These are phyloP conservation scores for Ptychobarbus kaznakovi DNA, from an alignment of 2,797 vertebrate species.

Conservation along the genomic window DNA sequence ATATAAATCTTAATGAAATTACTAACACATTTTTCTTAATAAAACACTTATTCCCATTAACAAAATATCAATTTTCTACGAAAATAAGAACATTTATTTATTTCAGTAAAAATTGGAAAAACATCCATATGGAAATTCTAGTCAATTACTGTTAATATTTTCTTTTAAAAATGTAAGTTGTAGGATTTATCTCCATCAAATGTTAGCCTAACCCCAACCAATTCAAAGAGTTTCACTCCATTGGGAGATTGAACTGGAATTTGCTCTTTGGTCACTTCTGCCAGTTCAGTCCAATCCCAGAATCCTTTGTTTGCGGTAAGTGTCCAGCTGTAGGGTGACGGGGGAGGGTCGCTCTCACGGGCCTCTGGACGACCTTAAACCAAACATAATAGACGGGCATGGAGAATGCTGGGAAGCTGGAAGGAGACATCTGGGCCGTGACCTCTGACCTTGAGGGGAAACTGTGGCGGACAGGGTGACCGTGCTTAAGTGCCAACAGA, in stretches of 20 bases:
- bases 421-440: slow-evolving; percentile 79
- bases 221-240: not conserved
- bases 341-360: slow-evolving; percentile 55
- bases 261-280: slow-evolving; percentile 40
- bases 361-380: slow-evolving; percentile 64
- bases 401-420: slow-evolving; percentile 70
- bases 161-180: not conserved
- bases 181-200: not conserved
- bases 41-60: not conserved
- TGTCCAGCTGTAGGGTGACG: slow-evolving; percentile 73
- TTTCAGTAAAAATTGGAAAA: not conserved
- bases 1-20: not conserved
- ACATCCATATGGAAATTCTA: too few relatives aligned
- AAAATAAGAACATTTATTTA: not conserved
- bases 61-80: not conserved
- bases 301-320: slow-evolving; percentile 63
- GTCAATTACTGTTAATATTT: too few relatives aligned
- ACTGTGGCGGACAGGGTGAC: slow-evolving; percentile 59
- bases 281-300: slow-evolving; percentile 67
- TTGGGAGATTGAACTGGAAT: not conserved
- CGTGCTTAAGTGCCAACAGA: slow-evolving; percentile 68
- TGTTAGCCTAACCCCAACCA: not conserved
- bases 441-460: slow-evolving; percentile 72
- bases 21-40: not conserved
- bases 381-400: slow-evolving; percentile 71